Base-by-base conservation (phyloP, 2,888 invertebrate species). In the Creontiades dilutus region DNA sequence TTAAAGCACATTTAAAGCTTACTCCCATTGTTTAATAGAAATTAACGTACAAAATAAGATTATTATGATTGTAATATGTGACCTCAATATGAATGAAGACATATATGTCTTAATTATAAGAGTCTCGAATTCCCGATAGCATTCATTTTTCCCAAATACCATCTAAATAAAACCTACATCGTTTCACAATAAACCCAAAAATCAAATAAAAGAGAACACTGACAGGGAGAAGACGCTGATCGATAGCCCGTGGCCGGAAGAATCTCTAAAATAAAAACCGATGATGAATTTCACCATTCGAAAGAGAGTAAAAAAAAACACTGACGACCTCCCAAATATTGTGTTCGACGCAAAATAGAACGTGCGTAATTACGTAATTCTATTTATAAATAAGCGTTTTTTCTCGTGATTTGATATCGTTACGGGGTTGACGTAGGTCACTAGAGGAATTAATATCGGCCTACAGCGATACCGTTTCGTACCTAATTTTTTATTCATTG, bases 201-300 rank as follows among this genome's bases (percentile, higher is more conserved):
- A 57, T 57, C 57, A 16, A n/a, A 57, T 57, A 57, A 57, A 57
- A 57, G 57, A n/a, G 57, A 57, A 57, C 16, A 57, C 16, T n/a
- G 57, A 57, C n/a, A n/a, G n/a, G 57, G 7, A 16, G n/a, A 7
- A 5, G 57, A 16, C 57, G 57, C 57, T 57, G n/a, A 57, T 57
- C 16, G 57, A 57, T 16, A 57, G n/a, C 19, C 19, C 57, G 57
- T 0, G 14, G 57, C 16, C n/a, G 57, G n/a, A 57, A 7, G 57
- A 14, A 57, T 57, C n/a, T 57, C n/a, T 57, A 57, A 57, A 57
- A 57, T 57, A n/a, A 57, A 57, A 57, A n/a, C n/a, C n/a, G n/a
- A 57, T 57, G 57, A 57, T 16, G n/a, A 57, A 57, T 57, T n/a
- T 57, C 57, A n/a, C 5, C 57, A 16, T 57, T 16, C 57, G 57